Evolutionary conservation across 1,140 invertebrate species (phyloP).

Genomic region (Drosophila nigrodunni): DNA sequence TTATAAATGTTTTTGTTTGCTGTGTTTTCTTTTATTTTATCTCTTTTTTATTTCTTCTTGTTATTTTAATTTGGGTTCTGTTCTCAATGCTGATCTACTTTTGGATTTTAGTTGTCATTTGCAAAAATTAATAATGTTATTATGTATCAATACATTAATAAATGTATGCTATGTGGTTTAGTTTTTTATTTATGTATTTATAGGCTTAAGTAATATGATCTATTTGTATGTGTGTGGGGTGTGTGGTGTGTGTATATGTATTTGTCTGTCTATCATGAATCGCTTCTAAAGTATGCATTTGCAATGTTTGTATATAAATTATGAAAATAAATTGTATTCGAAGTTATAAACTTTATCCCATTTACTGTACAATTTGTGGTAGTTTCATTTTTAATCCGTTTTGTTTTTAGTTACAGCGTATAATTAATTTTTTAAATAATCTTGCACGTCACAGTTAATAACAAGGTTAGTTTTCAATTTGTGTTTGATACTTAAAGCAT

Average conservation of each 20-base stretch:
- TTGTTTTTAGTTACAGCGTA: slow-evolving; percentile 57
- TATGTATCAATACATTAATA: slow-evolving; percentile 60
- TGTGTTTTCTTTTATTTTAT: slow-evolving; percentile 1
- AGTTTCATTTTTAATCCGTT: slow-evolving; percentile 6
- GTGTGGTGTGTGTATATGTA: slow-evolving; percentile 20
- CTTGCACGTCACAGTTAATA: slow-evolving; percentile 73
- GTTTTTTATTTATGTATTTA: slow-evolving; percentile 61
- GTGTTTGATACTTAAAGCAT: slow-evolving; percentile 60
- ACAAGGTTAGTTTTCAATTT: slow-evolving; percentile 56
- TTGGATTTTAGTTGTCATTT: slow-evolving; percentile 53
- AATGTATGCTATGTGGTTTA: slow-evolving; percentile 72
- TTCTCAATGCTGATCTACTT: slow-evolving; percentile 52
- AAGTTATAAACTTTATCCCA: slow-evolving; percentile 68
- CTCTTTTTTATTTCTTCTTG: slow-evolving; percentile 21
- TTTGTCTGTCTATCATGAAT: slow-evolving; percentile 32
- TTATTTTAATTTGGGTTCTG: slow-evolving; percentile 35
- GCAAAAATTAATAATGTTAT: slow-evolving; percentile 42
- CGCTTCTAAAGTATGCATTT: slow-evolving; percentile 56
- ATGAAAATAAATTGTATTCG: slow-evolving; percentile 81
- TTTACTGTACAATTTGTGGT: slow-evolving; percentile 71
- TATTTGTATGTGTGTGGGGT: slow-evolving; percentile 41
- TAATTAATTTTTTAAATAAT: slow-evolving; percentile 59
- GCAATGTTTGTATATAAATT: slow-evolving; percentile 68
- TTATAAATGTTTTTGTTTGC: slow-evolving; percentile 57
- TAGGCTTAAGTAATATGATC: slow-evolving; percentile 73